Evolutionary conservation across 2,797 vertebrate species (phyloP).

Genomic region (Aulostomus chinensis): DNA sequence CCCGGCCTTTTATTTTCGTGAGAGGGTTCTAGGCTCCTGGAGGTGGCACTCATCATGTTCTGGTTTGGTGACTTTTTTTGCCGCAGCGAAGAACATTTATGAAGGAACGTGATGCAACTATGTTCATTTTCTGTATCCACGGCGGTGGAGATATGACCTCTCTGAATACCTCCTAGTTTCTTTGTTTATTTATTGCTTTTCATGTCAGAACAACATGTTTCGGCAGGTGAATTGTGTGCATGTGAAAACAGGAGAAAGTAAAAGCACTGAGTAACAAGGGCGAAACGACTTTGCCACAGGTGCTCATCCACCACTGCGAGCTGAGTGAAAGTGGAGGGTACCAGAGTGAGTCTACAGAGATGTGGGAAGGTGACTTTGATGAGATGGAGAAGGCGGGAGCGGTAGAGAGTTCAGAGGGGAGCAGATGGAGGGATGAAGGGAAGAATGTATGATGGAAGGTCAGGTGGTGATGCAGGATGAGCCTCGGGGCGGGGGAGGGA

Average conservation of each 20-base stretch:
- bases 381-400: slow-evolving; percentile 21
- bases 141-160: no score
- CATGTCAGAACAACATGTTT: no score
- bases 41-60: no score
- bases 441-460: slow-evolving; percentile 50
- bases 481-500: slow-evolving; percentile 5
- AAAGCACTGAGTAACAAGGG: slow-evolving; percentile 13
- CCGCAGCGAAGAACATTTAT: no score
- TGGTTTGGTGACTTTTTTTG: no score
- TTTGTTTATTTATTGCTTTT: no score
- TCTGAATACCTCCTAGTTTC: no score
- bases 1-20: no score
- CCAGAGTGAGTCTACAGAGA: slow-evolving; percentile 39
- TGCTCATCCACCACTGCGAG: slow-evolving; percentile 29
- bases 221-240: slow-evolving; percentile 6
- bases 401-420: slow-evolving; percentile 50
- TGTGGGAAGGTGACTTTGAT: slow-evolving; percentile 65
- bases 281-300: slow-evolving; percentile 50
- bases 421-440: slow-evolving; percentile 59
- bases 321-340: slow-evolving; percentile 19
- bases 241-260: neutral
- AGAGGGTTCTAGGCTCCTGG: no score
- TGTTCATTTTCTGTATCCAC: no score
- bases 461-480: slow-evolving; percentile 20
- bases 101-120: no score